Evolutionary conservation across 2,888 invertebrate species (phyloP).

Genomic region (Thecocarcelia acutangulata): DNA sequence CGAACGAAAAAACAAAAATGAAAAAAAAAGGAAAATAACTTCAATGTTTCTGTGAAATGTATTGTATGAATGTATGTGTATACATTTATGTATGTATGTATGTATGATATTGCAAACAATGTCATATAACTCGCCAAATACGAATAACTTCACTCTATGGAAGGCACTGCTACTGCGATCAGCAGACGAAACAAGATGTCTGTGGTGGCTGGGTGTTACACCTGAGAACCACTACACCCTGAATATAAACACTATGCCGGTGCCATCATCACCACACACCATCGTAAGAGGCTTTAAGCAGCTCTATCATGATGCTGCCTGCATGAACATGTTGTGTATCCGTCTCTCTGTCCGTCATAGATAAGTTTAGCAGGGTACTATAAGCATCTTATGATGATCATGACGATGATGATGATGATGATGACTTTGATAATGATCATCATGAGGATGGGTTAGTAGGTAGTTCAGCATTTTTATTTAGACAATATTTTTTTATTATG

Average conservation of each 20-base stretch:
- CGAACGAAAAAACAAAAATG: neutral
- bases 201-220: slow-evolving; percentile 28
- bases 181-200: slow-evolving; percentile 3
- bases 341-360: slow-evolving; percentile 16
- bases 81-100: neutral
- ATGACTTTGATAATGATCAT: slow-evolving; percentile 26
- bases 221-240: slow-evolving; percentile 19
- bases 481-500: slow-evolving; percentile 42
- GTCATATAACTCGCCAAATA: slow-evolving; percentile 15
- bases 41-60: slow-evolving; percentile 14
- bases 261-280: slow-evolving; percentile 6
- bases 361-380: slow-evolving; percentile 19
- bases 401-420: neutral
- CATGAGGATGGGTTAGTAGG: slow-evolving; percentile 43
- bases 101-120: slow-evolving; percentile 17
- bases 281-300: slow-evolving; percentile 10
- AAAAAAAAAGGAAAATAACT: slow-evolving; percentile 6
- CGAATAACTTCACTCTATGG: slow-evolving; percentile 9
- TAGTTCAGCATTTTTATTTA: slow-evolving; percentile 40
- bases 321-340: slow-evolving; percentile 8
- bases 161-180: slow-evolving; percentile 29
- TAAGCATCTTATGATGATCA: neutral
- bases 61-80: neutral
- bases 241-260: slow-evolving; percentile 23
- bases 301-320: slow-evolving; percentile 36